A percentile compares a stretch with the other conserved stretches of the same genome.
phyloP scores from a whole-genome alignment of 2,797 vertebrate genomes.

The Antrozous pallidus region DNA sequence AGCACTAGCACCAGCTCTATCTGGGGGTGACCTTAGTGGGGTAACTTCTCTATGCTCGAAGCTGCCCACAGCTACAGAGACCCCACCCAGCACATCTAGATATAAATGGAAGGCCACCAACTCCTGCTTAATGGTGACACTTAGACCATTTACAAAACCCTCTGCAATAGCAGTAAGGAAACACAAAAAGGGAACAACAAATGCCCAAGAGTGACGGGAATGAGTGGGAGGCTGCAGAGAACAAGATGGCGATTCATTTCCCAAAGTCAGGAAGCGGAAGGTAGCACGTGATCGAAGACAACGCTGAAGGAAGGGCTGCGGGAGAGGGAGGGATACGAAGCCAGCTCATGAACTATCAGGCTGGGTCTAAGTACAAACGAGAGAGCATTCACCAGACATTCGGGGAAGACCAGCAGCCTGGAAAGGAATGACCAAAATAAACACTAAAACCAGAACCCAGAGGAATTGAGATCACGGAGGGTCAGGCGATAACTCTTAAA shows the following conservation, averaged over 20 bases:
- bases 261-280: not conserved
- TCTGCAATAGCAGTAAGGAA: not conserved
- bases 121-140: not conserved
- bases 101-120: not conserved
- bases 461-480: conserved; percentile 42
- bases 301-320: not conserved
- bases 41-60: not conserved
- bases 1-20: not conserved
- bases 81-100: not conserved
- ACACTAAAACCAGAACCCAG: conserved; percentile 52
- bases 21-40: not conserved
- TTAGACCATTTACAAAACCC: not conserved
- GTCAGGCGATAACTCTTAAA: conserved; percentile 57
- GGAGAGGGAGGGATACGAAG: not conserved
- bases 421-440: conserved; percentile 66
- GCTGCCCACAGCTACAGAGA: not conserved
- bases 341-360: not conserved
- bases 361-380: not conserved
- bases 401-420: conserved; percentile 38
- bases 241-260: not conserved
- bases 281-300: not conserved
- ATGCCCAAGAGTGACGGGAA: not conserved
- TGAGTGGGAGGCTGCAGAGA: not conserved
- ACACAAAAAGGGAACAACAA: not conserved
- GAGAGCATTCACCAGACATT: not conserved